These are phyloP conservation scores for Panthera leo DNA, from an alignment of 2,113 vertebrate species.

Conservation along the genomic window DNA sequence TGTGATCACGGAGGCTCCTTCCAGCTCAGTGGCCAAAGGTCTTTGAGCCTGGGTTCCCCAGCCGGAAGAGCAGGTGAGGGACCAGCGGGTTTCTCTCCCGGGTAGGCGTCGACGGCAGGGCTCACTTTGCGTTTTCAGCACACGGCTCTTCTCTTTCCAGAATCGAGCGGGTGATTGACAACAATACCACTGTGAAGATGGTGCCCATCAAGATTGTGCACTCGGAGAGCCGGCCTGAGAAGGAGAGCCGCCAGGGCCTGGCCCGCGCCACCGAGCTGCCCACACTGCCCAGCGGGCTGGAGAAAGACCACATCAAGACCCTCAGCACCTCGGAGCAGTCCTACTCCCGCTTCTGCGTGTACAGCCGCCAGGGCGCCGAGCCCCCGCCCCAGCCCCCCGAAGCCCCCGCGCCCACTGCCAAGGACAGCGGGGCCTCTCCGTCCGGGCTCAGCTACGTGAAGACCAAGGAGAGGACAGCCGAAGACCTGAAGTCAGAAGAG, in stretches of 20 bases:
- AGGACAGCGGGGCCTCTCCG: constrained; percentile 48
- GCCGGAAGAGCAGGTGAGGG: neutral
- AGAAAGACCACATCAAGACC: constrained; percentile 86
- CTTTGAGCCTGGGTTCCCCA: neutral
- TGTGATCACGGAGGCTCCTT: too few relatives aligned
- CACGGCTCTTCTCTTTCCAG: constrained; percentile 49
- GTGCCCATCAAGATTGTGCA: constrained; percentile 97
- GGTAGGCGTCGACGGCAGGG: too few relatives aligned
- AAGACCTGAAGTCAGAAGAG: constrained; percentile 94
- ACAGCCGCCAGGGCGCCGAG: constrained; percentile 87
- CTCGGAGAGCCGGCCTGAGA: constrained; percentile 89
- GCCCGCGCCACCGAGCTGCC: constrained; percentile 80
- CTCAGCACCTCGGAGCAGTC: constrained; percentile 90
- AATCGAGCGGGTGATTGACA: constrained; percentile 88
- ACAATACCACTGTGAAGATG: constrained; percentile 90
- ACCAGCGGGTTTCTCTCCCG: fast-evolving
- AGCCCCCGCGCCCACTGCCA: constrained; percentile 44
- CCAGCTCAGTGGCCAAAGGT: fast-evolving
- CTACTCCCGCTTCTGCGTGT: constrained; percentile 92
- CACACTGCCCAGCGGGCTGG: constrained; percentile 80
- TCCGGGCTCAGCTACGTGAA: constrained; percentile 76
- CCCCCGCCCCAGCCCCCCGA: constrained; percentile 56
- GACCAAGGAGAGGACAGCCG: constrained; percentile 82
- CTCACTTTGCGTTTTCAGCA: fast-evolving
- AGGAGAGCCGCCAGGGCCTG: constrained; percentile 90